Evolutionary conservation across 2,888 invertebrate species (phyloP).

Genomic region (Spodoptera littoralis): DNA sequence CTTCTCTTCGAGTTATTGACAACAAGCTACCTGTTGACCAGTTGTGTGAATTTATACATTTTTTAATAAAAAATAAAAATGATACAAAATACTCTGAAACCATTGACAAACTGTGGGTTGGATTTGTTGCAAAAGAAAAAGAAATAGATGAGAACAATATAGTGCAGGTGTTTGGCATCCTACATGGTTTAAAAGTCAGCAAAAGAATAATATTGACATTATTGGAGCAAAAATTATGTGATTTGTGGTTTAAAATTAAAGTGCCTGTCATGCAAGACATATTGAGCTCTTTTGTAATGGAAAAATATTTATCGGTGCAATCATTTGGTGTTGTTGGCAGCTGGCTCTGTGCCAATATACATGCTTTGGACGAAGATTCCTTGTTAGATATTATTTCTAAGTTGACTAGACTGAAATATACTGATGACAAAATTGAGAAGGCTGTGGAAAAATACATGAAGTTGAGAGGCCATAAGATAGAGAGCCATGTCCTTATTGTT

Average conservation of each 20-base stretch:
- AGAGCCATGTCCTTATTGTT: constrained; percentile 88
- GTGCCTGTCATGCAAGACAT: constrained; percentile 84
- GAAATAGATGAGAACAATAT: constrained; percentile 89
- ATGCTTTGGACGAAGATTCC: constrained; percentile 88
- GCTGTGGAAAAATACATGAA: constrained; percentile 90
- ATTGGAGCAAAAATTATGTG: constrained; percentile 88
- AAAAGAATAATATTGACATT: constrained; percentile 88
- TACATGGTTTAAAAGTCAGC: constrained; percentile 89
- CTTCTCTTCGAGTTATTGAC: constrained; percentile 88
- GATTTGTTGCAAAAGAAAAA: constrained; percentile 88
- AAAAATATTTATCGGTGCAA: constrained; percentile 79
- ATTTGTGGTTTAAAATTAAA: constrained; percentile 88
- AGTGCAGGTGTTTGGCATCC: constrained; percentile 86
- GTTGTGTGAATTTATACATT: constrained; percentile 88
- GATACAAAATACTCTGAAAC: constrained; percentile 84
- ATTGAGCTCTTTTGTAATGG: constrained; percentile 76
- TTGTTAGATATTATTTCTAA: constrained; percentile 86
- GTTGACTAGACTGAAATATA: constrained; percentile 87
- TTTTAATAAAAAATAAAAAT: constrained; percentile 83
- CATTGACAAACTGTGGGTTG: constrained; percentile 91
- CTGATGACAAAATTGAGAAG: constrained; percentile 87
- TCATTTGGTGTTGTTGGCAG: constrained; percentile 79
- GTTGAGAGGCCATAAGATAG: constrained; percentile 82
- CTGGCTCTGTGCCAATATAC: constrained; percentile 90
- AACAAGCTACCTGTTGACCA: constrained; percentile 89